Evolutionary conservation across 2,888 invertebrate genomes (phyloP).

Genomic region (Chrysina gloriosa): DNA sequence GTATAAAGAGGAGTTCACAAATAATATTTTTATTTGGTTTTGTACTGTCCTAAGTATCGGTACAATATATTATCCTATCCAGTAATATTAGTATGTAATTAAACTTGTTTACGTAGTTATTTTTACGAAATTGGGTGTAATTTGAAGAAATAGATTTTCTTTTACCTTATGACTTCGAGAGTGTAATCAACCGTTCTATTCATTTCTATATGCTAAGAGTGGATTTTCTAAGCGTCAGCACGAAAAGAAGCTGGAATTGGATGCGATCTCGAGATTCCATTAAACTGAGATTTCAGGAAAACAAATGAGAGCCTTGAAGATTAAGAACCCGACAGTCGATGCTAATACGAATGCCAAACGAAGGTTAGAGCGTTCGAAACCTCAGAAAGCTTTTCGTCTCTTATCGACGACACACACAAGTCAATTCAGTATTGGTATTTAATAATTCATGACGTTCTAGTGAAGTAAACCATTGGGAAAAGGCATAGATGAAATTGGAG

Average conservation of each 20-base stretch:
- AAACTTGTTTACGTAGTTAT: no score
- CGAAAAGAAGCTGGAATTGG: not conserved
- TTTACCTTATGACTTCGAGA: no score
- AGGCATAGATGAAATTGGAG: conserved; percentile 3
- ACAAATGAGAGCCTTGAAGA: conserved; percentile 10
- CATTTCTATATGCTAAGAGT: no score
- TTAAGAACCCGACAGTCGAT: conserved; percentile 1
- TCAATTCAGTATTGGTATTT: conserved; percentile 2
- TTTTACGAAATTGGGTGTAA: no score
- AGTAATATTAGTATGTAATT: no score
- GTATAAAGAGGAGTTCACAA: no score
- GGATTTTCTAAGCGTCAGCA: not conserved
- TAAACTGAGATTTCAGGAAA: conserved; percentile 6
- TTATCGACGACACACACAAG: conserved; percentile 1
- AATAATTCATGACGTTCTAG: conserved; percentile 25
- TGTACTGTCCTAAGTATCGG: no score
- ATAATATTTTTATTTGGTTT: no score
- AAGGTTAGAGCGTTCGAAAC: not conserved
- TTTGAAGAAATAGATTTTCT: no score
- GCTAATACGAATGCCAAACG: conserved; percentile 27
- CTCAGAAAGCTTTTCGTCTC: conserved; percentile 5
- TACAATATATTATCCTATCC: no score
- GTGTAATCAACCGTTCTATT: no score
- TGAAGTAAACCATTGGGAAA: not conserved
- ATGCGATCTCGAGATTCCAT: conserved; percentile 1